Evolutionary conservation across 2,113 vertebrate species (phyloP).

Genomic region (Mesoclemmys tuberculata): DNA sequence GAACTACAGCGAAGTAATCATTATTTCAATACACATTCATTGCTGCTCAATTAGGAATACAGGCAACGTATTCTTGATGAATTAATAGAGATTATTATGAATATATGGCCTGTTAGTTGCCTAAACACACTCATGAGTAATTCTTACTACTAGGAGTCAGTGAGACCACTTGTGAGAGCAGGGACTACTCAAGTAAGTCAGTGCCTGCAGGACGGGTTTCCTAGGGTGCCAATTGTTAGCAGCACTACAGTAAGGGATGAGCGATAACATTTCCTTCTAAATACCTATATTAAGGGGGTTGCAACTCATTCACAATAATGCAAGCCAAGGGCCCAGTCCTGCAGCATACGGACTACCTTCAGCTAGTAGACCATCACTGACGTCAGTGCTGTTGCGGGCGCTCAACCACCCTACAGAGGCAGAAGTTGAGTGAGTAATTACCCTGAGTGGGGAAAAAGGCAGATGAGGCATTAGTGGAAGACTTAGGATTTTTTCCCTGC

Average conservation of each 20-base stretch:
- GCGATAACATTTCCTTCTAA: neutral
- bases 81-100: constrained; percentile 68
- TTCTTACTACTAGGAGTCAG: neutral
- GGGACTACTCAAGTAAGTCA: neutral
- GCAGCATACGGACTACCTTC: neutral
- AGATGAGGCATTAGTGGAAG: neutral
- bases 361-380: neutral
- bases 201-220: neutral
- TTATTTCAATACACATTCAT: constrained; percentile 71
- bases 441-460: neutral
- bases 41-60: constrained; percentile 57
- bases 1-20: constrained; percentile 72
- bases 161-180: neutral
- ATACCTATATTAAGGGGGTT: neutral
- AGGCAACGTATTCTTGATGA: constrained; percentile 61
- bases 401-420: neutral
- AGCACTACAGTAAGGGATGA: neutral
- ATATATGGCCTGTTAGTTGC: neutral
- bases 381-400: neutral
- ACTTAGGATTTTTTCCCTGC: neutral
- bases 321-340: neutral
- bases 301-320: constrained; percentile 5
- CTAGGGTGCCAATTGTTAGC: neutral
- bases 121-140: constrained; percentile 21
- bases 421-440: neutral